A percentile compares a stretch with the other conserved stretches of the same genome.
Evolutionary conservation across 2,113 vertebrate genomes (phyloP).

Genomic region (Empidonax alnorum): DNA sequence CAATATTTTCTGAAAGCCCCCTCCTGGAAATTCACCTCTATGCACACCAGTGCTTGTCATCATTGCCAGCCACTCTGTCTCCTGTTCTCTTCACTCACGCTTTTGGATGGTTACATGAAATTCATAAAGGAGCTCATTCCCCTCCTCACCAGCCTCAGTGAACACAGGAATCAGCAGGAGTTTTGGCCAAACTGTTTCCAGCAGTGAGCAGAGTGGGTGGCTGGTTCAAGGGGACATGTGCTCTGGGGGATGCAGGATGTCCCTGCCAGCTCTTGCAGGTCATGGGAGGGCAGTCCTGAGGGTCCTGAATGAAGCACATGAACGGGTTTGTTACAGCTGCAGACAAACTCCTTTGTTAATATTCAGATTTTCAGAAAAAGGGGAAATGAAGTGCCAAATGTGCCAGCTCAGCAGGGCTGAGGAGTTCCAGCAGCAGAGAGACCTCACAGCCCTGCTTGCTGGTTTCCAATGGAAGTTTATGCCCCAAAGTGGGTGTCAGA

Average conservation of each 20-base stretch:
- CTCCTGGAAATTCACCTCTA: background rate
- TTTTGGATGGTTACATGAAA: background rate
- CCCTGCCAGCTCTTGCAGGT: background rate
- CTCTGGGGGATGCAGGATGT: background rate
- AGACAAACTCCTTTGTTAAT: background rate
- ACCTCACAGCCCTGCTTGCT: fast-evolving
- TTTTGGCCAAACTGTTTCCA: background rate
- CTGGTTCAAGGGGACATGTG: background rate
- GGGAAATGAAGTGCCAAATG: background rate
- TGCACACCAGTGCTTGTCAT: background rate
- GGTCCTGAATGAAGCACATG: fast-evolving
- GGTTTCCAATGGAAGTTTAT: background rate
- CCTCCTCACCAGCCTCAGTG: background rate
- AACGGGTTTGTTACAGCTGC: fast-evolving
- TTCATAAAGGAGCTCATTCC: fast-evolving
- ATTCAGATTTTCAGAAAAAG: background rate
- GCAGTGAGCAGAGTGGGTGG: fast-evolving
- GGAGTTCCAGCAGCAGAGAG: background rate
- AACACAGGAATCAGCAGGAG: background rate
- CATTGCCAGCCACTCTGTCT: background rate
- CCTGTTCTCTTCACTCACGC: background rate
- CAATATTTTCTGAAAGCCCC: background rate
- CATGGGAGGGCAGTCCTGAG: background rate
- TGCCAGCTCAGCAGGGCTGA: background rate
- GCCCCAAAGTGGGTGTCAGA: background rate